These are phyloP conservation scores for Phlogophora meticulosa DNA, from an alignment of 2,888 invertebrate genomes.

Conservation along the genomic window DNA sequence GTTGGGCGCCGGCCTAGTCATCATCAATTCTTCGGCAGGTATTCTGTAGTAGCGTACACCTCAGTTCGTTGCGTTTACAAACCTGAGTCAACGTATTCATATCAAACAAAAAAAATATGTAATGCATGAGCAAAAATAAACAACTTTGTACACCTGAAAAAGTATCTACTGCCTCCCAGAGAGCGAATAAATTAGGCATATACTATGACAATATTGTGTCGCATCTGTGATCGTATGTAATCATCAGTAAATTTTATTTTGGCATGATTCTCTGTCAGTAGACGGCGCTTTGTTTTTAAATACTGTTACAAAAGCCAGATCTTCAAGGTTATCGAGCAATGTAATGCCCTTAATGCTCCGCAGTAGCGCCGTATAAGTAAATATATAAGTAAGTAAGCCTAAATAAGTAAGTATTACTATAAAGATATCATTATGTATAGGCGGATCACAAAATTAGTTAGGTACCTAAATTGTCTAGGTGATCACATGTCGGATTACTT, in stretches of 20 bases:
- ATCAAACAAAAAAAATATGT: not conserved
- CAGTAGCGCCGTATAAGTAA: no score
- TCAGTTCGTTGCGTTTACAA: no score
- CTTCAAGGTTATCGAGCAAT: not conserved
- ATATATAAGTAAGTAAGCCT: no score
- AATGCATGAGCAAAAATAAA: not conserved
- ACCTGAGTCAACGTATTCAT: not conserved
- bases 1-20: not conserved
- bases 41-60: not conserved
- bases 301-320: no score
- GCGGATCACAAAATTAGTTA: no score
- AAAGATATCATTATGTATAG: no score
- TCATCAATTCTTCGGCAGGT: not conserved
- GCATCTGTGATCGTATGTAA: not conserved
- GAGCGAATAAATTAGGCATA: not conserved
- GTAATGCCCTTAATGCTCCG: not conserved
- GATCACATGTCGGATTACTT: no score
- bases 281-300: conserved; percentile 1
- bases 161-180: not conserved
- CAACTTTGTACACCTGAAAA: not conserved
- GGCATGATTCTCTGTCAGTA: not conserved
- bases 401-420: no score
- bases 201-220: not conserved
- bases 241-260: not conserved
- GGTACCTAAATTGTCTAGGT: no score